Percentiles rank a stretch among this genome's conserved stretches.
These are phyloP conservation scores for Polydrusus pterygomalis DNA, from an alignment of 2,888 invertebrate species.

Conservation along the genomic window DNA sequence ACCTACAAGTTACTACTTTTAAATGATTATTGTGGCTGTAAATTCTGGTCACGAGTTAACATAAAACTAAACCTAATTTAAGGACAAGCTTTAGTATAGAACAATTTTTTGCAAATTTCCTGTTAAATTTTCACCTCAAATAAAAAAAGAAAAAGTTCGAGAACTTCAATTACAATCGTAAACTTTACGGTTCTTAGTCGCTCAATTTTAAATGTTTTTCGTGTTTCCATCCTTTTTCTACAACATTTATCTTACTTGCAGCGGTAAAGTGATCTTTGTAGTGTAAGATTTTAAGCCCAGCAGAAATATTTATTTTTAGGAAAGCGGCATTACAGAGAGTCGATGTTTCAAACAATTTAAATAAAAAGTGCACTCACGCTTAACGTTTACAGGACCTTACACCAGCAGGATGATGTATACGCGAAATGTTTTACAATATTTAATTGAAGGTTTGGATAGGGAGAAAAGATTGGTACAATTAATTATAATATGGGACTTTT, in stretches of 20 bases:
- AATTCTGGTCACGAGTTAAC: not conserved
- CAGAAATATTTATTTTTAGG: not conserved
- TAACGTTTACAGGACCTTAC: no score
- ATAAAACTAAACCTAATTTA: not conserved
- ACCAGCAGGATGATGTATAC: no score
- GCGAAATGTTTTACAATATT: no score
- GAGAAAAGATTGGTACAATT: no score
- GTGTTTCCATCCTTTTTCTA: not conserved
- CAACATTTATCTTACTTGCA: not conserved
- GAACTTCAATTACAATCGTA: conserved; percentile 12
- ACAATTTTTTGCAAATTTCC: not conserved
- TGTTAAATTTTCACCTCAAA: not conserved
- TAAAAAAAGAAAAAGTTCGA: not conserved
- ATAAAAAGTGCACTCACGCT: no score
- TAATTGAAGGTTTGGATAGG: no score
- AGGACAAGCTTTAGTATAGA: not conserved
- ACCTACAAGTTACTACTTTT: not conserved
- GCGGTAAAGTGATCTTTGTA: not conserved
- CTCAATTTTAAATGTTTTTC: conserved; percentile 1
- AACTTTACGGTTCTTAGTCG: not conserved
- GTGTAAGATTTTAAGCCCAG: not conserved
- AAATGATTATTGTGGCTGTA: not conserved
- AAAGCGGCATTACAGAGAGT: no score
- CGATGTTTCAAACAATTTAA: no score
- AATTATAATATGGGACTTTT: no score